phyloP scores from a whole-genome alignment of 2,797 vertebrate genomes.

The Rousettus madagascariensis region DNA sequence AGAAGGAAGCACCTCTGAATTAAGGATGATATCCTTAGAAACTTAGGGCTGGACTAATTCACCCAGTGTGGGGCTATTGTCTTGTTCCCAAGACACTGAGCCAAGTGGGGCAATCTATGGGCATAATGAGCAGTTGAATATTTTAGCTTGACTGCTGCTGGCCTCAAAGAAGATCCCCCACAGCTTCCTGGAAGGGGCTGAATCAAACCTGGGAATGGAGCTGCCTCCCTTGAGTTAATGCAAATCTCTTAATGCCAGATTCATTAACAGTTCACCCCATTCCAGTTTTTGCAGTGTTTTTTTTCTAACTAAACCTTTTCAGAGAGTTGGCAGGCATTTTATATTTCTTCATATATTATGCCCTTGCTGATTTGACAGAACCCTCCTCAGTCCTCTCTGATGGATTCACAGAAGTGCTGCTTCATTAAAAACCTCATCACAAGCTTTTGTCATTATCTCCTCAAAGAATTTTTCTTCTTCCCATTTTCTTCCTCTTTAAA shows the following conservation, averaged over 20 bases:
- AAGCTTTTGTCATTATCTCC: slow-evolving; percentile 57
- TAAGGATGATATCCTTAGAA: neutral
- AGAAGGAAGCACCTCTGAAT: neutral
- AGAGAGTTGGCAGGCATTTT: slow-evolving; percentile 63
- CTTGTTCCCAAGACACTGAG: slow-evolving; percentile 17
- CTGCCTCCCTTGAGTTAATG: slow-evolving; percentile 55
- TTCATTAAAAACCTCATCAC: slow-evolving; percentile 63
- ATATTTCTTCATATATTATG: slow-evolving; percentile 64
- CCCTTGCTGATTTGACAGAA: slow-evolving; percentile 64
- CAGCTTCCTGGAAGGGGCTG: slow-evolving; percentile 11
- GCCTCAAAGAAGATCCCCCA: slow-evolving; percentile 57
- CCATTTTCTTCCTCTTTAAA: neutral
- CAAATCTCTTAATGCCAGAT: slow-evolving; percentile 68
- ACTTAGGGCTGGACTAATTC: neutral
- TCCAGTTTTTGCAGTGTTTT: neutral
- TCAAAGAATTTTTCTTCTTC: neutral
- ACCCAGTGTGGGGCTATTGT: neutral
- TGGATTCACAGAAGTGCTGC: slow-evolving; percentile 47
- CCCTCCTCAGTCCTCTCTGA: slow-evolving; percentile 43
- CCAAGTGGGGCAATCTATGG: neutral
- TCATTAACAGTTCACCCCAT: slow-evolving; percentile 70
- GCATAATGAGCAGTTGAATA: slow-evolving; percentile 58
- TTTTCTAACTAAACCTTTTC: neutral
- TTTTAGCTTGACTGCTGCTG: slow-evolving; percentile 52
- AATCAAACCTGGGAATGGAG: slow-evolving; percentile 57